Evolutionary conservation across 2,113 vertebrate genomes (phyloP).

Genomic region (Aviceda subcristata): DNA sequence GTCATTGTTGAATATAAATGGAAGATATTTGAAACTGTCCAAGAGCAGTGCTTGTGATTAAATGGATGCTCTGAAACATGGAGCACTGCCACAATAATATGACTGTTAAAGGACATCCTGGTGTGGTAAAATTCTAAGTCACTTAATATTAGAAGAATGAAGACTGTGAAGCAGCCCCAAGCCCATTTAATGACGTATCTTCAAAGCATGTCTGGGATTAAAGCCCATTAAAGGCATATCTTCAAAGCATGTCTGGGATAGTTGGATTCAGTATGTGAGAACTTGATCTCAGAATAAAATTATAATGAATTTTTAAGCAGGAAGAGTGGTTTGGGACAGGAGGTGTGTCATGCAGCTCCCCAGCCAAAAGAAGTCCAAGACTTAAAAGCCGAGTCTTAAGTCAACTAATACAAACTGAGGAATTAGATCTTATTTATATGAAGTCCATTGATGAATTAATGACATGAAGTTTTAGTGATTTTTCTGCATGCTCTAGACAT

Average conservation of each 20-base stretch:
- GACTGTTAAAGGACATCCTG: background rate
- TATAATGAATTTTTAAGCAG: background rate
- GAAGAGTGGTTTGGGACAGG: background rate
- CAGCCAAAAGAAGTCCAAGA: background rate
- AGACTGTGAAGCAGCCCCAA: background rate
- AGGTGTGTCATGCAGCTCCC: background rate
- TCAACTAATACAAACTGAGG: background rate
- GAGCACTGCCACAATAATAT: background rate
- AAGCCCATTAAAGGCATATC: background rate
- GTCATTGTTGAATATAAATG: background rate
- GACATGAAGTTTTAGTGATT: background rate
- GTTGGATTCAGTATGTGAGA: background rate
- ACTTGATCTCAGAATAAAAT: background rate
- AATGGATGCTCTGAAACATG: background rate
- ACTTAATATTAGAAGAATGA: background rate
- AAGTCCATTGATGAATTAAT: background rate
- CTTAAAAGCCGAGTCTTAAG: background rate
- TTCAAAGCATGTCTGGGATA: background rate
- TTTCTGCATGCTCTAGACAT: background rate
- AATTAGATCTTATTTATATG: background rate
- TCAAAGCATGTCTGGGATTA: background rate
- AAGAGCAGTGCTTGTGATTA: background rate
- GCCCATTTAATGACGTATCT: background rate
- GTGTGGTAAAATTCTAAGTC: background rate
- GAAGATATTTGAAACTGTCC: background rate